These are phyloP conservation scores for Plectropomus leopardus DNA, from an alignment of 2,113 vertebrate genomes.

Conservation along the genomic window DNA sequence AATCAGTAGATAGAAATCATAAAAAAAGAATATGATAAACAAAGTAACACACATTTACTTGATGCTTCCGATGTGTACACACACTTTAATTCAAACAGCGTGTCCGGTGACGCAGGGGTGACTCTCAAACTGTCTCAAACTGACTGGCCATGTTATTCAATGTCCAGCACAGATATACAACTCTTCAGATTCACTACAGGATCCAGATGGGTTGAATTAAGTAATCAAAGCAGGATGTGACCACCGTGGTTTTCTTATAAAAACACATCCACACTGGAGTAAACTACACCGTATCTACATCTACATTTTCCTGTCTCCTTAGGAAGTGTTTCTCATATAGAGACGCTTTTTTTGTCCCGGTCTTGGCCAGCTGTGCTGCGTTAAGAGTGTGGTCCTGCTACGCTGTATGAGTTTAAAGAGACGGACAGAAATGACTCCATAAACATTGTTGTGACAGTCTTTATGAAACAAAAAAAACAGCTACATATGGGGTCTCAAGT, in stretches of 20 bases:
- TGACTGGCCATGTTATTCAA: slow-evolving; percentile 19
- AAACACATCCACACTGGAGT: slow-evolving; percentile 62
- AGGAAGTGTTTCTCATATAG: slow-evolving; percentile 13
- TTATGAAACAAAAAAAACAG: neutral
- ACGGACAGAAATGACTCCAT: slow-evolving; percentile 3
- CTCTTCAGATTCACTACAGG: slow-evolving; percentile 32
- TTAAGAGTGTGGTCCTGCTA: slow-evolving; percentile 35
- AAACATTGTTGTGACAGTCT: slow-evolving; percentile 18
- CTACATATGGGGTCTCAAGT: neutral
- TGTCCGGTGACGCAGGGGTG: neutral
- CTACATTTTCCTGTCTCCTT: slow-evolving; percentile 41
- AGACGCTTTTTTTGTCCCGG: neutral
- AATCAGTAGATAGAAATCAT: neutral
- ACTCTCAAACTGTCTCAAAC: slow-evolving; percentile 38
- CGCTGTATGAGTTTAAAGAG: slow-evolving; percentile 8
- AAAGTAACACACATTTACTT: neutral
- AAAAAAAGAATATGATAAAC: neutral
- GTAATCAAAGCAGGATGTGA: slow-evolving; percentile 70
- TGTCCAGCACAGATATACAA: slow-evolving; percentile 45
- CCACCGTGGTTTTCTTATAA: slow-evolving; percentile 62
- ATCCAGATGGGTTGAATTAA: slow-evolving; percentile 72
- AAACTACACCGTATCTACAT: slow-evolving; percentile 50
- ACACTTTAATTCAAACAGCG: slow-evolving; percentile 11
- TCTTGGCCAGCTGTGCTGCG: slow-evolving; percentile 24
- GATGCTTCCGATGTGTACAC: neutral